phyloP scores from a whole-genome alignment of 2,113 vertebrate genomes.

The Rhodinocichla rosea region DNA sequence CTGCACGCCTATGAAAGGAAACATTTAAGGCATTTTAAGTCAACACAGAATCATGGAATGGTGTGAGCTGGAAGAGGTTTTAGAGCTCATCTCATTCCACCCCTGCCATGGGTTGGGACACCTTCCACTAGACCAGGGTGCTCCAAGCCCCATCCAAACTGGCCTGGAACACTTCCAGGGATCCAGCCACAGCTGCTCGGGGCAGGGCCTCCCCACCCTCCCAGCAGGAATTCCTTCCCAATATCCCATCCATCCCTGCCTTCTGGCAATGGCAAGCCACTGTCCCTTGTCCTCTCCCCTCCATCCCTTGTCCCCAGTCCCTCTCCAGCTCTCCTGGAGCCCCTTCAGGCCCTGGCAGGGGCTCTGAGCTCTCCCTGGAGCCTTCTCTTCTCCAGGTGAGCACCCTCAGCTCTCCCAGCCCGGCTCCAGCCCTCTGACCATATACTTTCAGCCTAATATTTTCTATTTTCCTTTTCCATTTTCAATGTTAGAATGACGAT shows the following conservation, averaged over 20 bases:
- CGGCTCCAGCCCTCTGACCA: not conserved
- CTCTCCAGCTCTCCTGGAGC: not conserved
- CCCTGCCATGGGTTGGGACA: not conserved
- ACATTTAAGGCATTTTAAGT: not conserved
- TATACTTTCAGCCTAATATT: not conserved
- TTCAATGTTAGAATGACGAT: not conserved
- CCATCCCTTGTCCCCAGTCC: not conserved
- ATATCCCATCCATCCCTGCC: fast-evolving
- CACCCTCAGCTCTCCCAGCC: not conserved
- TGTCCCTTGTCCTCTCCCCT: not conserved
- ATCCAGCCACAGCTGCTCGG: not conserved
- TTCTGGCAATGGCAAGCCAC: not conserved
- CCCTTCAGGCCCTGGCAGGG: fast-evolving
- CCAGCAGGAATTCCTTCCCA: fast-evolving
- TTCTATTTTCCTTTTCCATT: not conserved
- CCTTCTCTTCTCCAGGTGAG: not conserved
- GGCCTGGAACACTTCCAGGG: fast-evolving
- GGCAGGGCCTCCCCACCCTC: fast-evolving
- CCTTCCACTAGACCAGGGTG: fast-evolving
- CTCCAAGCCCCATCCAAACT: fast-evolving
- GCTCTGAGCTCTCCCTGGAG: not conserved
- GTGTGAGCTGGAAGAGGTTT: not conserved
- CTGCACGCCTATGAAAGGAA: not conserved
- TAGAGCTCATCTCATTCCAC: not conserved
- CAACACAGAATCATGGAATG: not conserved